These are phyloP conservation scores for Lepus americanus DNA, from an alignment of 2,113 vertebrate genomes.

Conservation along the genomic window DNA sequence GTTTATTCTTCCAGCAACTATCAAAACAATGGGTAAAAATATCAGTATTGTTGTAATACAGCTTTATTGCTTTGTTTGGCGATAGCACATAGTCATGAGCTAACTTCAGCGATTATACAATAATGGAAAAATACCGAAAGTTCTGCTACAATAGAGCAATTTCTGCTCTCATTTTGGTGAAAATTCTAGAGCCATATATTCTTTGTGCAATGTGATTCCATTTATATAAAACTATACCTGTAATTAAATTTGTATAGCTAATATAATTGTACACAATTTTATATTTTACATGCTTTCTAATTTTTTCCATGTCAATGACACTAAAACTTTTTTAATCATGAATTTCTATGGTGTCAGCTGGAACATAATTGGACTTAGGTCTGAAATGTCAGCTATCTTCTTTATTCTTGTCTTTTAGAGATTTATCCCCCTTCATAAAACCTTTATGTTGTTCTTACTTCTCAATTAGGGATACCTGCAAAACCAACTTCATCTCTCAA, in stretches of 20 bases:
- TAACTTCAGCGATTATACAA: conserved; percentile 46
- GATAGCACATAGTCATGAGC: neutral
- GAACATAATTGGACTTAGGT: conserved; percentile 5
- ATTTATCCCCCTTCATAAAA: neutral
- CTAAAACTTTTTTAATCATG: neutral
- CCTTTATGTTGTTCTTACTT: neutral
- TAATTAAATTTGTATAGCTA: conserved; percentile 64
- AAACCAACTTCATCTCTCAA: neutral
- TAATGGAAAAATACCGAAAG: conserved; percentile 23
- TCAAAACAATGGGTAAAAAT: conserved; percentile 24
- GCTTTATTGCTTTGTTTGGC: neutral
- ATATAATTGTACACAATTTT: neutral
- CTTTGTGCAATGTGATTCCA: neutral
- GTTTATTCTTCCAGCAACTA: neutral
- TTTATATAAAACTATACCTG: conserved; percentile 40
- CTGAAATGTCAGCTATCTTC: neutral
- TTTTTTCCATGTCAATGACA: neutral
- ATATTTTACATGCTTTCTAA: conserved; percentile 19
- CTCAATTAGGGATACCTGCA: neutral
- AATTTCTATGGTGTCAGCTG: neutral
- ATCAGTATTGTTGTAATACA: neutral
- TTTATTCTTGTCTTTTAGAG: neutral
- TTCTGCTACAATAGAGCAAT: neutral
- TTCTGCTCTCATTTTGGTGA: neutral
- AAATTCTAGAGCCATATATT: neutral